phyloP scores from a whole-genome alignment of 2,797 vertebrate genomes.

The Anguilla pacifica region DNA sequence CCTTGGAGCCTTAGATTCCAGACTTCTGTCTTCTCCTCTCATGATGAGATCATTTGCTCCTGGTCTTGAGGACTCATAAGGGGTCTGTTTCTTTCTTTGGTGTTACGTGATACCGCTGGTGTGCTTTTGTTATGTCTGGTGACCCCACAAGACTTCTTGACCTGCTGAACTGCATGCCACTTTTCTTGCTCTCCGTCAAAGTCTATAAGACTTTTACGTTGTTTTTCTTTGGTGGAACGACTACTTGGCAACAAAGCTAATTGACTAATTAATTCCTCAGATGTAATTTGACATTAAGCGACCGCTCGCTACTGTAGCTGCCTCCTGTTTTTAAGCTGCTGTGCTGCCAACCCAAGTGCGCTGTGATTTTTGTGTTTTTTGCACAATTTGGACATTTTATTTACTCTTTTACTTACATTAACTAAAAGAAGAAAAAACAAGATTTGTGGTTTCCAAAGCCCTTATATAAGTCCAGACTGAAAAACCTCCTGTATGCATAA shows the following conservation, averaged over 20 bases:
- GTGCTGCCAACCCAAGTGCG: conserved; percentile 55
- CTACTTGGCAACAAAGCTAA: neutral
- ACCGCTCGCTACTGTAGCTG: conserved; percentile 53
- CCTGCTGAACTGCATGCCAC: conserved; percentile 58
- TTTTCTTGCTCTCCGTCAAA: conserved; percentile 35
- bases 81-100: neutral
- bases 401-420: conserved; percentile 29
- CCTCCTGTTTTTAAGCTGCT: conserved; percentile 59
- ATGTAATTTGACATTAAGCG: conserved; percentile 67
- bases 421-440: conserved; percentile 48
- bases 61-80: neutral
- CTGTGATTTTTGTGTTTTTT: conserved; percentile 36
- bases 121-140: conserved; percentile 55
- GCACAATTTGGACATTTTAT: conserved; percentile 37
- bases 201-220: neutral
- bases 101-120: conserved; percentile 54
- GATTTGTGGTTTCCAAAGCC: conserved; percentile 41
- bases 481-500: neutral
- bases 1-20: neutral
- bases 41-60: neutral
- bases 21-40: neutral
- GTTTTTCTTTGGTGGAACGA: neutral
- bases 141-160: conserved; percentile 49
- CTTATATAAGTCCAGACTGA: neutral
- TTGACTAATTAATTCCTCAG: conserved; percentile 50